Evolutionary conservation across 2,113 vertebrate genomes (phyloP), one percentile per base, ranked within the genome.

Genomic region (Rhineura floridana): DNA sequence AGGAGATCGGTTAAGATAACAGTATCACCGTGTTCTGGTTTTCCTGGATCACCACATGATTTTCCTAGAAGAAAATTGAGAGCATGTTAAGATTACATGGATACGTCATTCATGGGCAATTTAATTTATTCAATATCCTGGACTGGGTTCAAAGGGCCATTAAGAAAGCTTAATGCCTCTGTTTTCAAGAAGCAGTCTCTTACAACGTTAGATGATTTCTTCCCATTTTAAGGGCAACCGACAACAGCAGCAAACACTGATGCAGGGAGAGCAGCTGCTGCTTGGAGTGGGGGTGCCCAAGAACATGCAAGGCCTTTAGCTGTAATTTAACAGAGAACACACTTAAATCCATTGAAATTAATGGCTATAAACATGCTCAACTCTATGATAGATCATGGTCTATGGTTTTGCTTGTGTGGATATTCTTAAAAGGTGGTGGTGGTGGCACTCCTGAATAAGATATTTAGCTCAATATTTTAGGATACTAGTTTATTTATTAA

Each of bases 31-130:
- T 95, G 81, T 0, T 42, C 88, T 94, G 96, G 81, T 0, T 59
- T 90, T 39, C 78, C 94, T 0, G 94, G 97, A 17, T 81, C 1
- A 0, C 90, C 55, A 0, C 97, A 97, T 76, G 91, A 93, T n/a
- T 52, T 94, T 87, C 83, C 97, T 97, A 89, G 1, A 1, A 1
- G 83, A 79, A 90, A 91, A 33, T 28, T 67, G 10, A 5, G 17
- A 0, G 30, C 0, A 1, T 67, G n/a, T 52, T 19, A 63, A 8
- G 42, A 2, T 48, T 28, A 44, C 39, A 2, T 19, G n/a, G n/a
- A 30, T 15, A 70, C 30, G 42, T 30, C 30, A 69, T 65, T 33
- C 30, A 83, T 13, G 6, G 19, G 70, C 63, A 70, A 84, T 72
- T 62, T 42, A 48, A 88, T 36, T 76, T 4, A 39, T 50, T 46